Base-by-base conservation (phyloP, 2,888 invertebrate species). In the Fabriciana adippe region DNA sequence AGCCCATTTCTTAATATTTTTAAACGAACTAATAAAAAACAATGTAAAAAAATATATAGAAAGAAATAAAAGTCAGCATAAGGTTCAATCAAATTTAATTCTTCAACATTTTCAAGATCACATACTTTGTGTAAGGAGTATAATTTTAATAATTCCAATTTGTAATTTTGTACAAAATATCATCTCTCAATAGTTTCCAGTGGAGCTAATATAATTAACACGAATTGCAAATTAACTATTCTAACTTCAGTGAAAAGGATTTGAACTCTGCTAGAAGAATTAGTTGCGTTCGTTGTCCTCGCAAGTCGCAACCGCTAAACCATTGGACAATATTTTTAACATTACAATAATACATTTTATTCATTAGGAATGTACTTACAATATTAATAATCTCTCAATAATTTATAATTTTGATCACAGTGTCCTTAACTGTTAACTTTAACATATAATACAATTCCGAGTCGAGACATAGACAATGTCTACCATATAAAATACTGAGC, bases 401-500 rank as follows among this genome's bases (percentile, higher is more conserved):
- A 89, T 92, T 91, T 90, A 92, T 92, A 92, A 92, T 92, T 92
- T 92, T 88, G 90, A 92, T 92, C 92, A 92, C 92, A 92, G 92
- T 90, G 86, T 87, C 82, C 89, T 91, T 92, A 89, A 91, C 90
- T 91, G 90, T 92, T 89, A 91, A 90, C 82, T 84, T 87, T 89
- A 91, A 92, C 90, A 85, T 90, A 89, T 89, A 85, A 87, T 89
- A 92, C 90, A 91, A 91, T 89, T 89, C 89, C 89, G 84, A 88
- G 86, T 87, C 82, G 83, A 81, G 85, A 84, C 85, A 78, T 81
- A 74, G 78, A 80, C 74, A 80, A 84, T 84, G 81, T 85, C 88
- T 84, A 85, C 82, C 71, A 82, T 84, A 90, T 90, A 90, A 90
- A 91, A 92, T 91, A 91, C 89, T 91, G 91, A 91, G 91, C 90